Percentiles rank a stretch among this genome's conserved stretches.
phyloP scores from a whole-genome alignment of 2,888 invertebrate species.

The Erebia palarica region DNA sequence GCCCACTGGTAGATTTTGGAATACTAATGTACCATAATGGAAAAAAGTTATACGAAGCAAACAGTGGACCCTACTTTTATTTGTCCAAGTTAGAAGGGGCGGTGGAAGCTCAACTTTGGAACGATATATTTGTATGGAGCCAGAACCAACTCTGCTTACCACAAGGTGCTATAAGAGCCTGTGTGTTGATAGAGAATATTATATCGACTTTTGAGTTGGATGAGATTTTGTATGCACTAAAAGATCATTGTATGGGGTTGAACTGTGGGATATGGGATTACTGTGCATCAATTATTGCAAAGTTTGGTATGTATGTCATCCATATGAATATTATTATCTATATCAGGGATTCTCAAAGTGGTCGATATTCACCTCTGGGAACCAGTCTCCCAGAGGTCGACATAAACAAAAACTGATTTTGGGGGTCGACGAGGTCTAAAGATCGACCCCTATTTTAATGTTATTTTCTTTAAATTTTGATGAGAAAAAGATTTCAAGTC shows the following conservation, averaged over 20 bases:
- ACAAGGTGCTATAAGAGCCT: constrained; percentile 85
- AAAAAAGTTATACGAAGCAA: constrained; percentile 72
- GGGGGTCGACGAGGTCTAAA: no score
- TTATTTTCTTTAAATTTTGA: no score
- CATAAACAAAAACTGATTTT: no score
- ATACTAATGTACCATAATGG: constrained; percentile 86
- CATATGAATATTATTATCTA: no score
- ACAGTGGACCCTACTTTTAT: constrained; percentile 87
- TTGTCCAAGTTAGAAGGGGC: constrained; percentile 87
- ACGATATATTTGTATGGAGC: constrained; percentile 85
- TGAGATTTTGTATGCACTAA: constrained; percentile 85
- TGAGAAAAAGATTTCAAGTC: no score
- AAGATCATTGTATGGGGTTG: constrained; percentile 85
- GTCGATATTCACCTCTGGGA: no score
- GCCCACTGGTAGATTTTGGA: constrained; percentile 87
- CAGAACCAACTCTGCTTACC: constrained; percentile 81
- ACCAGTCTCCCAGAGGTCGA: no score
- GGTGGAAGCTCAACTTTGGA: constrained; percentile 86
- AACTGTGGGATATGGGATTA: constrained; percentile 91
- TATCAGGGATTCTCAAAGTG: no score
- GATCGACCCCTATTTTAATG: no score
- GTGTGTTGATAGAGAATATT: constrained; percentile 88
- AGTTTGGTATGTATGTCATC: constrained; percentile 77
- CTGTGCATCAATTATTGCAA: constrained; percentile 84
- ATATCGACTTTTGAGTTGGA: constrained; percentile 86